These are phyloP conservation scores for Enteromius fasciolatus DNA, from an alignment of 2,797 vertebrate species.

Conservation along the genomic window DNA sequence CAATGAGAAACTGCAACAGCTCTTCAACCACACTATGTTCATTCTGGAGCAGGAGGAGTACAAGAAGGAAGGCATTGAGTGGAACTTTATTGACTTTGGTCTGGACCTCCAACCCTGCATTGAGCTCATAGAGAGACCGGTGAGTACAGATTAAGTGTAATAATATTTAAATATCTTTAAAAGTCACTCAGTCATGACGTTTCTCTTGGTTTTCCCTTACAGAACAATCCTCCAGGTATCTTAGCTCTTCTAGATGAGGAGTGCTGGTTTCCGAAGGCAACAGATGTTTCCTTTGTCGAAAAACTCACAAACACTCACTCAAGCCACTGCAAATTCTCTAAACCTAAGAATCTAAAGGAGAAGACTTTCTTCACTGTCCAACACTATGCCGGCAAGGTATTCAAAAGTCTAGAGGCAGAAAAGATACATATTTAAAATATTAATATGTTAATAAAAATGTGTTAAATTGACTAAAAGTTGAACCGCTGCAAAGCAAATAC, in stretches of 20 bases:
- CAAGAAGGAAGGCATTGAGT: constrained; percentile 92
- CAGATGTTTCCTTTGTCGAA: constrained; percentile 94
- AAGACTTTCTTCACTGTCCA: constrained; percentile 93
- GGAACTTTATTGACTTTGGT: constrained; percentile 94
- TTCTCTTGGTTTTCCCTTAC: constrained; percentile 48
- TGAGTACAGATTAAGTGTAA: constrained; percentile 47
- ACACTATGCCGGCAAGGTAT: constrained; percentile 94
- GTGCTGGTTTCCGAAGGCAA: constrained; percentile 98
- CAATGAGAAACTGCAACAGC: constrained; percentile 93
- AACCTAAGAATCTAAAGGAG: constrained; percentile 93
- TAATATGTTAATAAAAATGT: neutral
- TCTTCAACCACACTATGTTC: constrained; percentile 98
- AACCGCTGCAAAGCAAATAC: neutral
- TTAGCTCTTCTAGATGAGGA: constrained; percentile 95
- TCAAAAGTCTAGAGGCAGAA: neutral
- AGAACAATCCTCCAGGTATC: constrained; percentile 97
- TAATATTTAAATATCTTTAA: neutral
- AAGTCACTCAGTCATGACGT: neutral
- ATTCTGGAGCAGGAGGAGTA: constrained; percentile 94
- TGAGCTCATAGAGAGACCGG: constrained; percentile 86
- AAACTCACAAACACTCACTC: constrained; percentile 91
- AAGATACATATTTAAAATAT: neutral
- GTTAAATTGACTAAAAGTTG: neutral
- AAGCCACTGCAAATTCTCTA: constrained; percentile 91
- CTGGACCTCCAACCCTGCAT: constrained; percentile 83